Conservation (phyloP, 2,113 vertebrate species). For the Hypomesus transpacificus region DNA sequence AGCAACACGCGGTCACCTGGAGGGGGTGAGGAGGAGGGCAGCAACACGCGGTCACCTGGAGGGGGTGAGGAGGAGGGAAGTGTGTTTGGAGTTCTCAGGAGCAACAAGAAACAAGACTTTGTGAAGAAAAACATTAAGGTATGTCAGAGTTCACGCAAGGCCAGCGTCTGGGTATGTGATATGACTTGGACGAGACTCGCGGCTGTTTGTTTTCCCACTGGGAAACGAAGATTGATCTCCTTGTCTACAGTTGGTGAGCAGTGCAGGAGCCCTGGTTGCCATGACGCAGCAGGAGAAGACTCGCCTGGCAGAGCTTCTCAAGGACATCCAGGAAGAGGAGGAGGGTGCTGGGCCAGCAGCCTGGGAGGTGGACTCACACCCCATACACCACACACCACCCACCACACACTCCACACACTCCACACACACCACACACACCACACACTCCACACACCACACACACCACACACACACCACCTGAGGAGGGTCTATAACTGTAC, state of each 20-base stretch:
- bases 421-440: too few relatives aligned
- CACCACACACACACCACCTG: background rate
- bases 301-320: conserved; percentile 80
- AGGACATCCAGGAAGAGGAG: conserved; percentile 69
- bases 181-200: conserved; percentile 25
- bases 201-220: conserved; percentile 39
- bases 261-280: conserved; percentile 67
- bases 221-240: conserved; percentile 20
- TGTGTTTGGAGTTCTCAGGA: conserved; percentile 36
- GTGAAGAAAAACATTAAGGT: conserved; percentile 91
- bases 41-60: conserved; percentile 15
- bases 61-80: conserved; percentile 42
- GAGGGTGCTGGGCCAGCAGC: conserved; percentile 62
- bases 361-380: conserved; percentile 56
- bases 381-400: too few relatives aligned
- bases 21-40: conserved; percentile 19
- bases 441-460: too few relatives aligned
- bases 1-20: conserved; percentile 28
- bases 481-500: conserved; percentile 30
- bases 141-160: conserved; percentile 62
- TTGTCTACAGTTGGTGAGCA: conserved; percentile 73
- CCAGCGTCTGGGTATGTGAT: conserved; percentile 32
- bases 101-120: conserved; percentile 77
- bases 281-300: conserved; percentile 80
- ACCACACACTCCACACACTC: too few relatives aligned